Conservation (phyloP, 1,140 invertebrate species). For the Onthophagus taurus region DNA sequence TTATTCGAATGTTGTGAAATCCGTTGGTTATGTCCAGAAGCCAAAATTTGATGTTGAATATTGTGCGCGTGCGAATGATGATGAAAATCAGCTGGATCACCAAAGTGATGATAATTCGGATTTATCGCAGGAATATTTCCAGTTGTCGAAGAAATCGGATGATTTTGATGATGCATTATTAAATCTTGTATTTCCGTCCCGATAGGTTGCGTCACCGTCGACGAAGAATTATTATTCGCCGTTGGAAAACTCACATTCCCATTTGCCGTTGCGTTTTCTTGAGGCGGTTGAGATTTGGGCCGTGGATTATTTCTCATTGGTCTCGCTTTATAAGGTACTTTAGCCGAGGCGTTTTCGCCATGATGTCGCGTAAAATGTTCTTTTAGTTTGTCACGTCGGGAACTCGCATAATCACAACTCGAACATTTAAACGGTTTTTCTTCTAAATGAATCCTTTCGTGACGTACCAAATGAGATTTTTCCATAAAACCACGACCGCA, state of each 20-base stretch:
- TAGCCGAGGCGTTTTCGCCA: conserved; percentile 43
- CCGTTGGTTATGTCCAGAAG: conserved; percentile 30
- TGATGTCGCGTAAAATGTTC: conserved; percentile 57
- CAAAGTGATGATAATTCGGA: conserved; percentile 34
- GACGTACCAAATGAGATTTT: conserved; percentile 53
- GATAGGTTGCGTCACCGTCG: conserved; percentile 25
- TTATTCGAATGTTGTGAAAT: conserved; percentile 25
- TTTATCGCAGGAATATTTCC: conserved; percentile 27
- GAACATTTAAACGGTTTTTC: conserved; percentile 51
- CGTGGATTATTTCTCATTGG: conserved; percentile 33
- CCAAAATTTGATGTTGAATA: conserved; percentile 33
- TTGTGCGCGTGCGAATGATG: conserved; percentile 32
- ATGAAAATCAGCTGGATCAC: conserved; percentile 33
- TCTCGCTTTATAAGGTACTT: conserved; percentile 44
- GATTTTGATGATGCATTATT: conserved; percentile 36
- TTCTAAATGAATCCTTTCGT: conserved; percentile 54
- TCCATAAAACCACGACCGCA: conserved; percentile 59
- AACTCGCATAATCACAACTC: conserved; percentile 55
- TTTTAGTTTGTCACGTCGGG: conserved; percentile 57
- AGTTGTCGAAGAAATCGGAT: conserved; percentile 24
- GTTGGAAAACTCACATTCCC: conserved; percentile 24
- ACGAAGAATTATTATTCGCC: conserved; percentile 19
- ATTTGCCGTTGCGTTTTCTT: conserved; percentile 20
- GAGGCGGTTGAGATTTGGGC: conserved; percentile 22
- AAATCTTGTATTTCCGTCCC: conserved; percentile 35